A percentile compares a stretch with the other conserved stretches of the same genome.
These are phyloP conservation scores for Gallinago paraguaiae DNA, from an alignment of 2,113 vertebrate genomes.

Conservation along the genomic window DNA sequence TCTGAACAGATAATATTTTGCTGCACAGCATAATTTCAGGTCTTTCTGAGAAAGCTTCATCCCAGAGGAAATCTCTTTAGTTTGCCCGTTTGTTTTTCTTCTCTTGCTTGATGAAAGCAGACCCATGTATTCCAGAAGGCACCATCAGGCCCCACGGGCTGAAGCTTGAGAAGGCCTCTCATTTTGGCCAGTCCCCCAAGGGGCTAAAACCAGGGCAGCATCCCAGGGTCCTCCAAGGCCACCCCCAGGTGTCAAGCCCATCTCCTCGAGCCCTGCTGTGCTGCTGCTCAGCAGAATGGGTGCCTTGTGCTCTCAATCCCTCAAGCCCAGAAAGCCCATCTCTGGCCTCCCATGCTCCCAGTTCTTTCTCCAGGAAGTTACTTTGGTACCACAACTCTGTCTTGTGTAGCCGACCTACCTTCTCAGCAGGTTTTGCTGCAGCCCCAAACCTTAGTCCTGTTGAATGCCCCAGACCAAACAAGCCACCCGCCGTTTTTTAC, in stretches of 20 bases:
- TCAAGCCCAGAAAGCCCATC: background rate
- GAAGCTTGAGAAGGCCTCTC: background rate
- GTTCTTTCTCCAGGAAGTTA: background rate
- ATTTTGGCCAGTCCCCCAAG: background rate
- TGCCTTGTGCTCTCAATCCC: background rate
- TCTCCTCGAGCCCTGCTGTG: background rate
- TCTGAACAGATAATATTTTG: background rate
- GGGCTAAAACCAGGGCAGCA: background rate
- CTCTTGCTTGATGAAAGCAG: background rate
- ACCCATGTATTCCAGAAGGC: background rate
- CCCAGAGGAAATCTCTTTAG: background rate
- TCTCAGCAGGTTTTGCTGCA: background rate
- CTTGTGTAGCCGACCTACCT: background rate
- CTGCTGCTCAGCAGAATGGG: background rate
- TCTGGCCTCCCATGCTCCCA: background rate
- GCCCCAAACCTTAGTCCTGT: background rate
- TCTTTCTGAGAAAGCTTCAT: background rate
- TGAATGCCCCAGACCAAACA: background rate
- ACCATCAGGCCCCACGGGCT: background rate
- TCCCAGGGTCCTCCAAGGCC: background rate
- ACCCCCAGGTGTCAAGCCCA: background rate
- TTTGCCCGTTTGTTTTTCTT: background rate
- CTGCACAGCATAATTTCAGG: background rate
- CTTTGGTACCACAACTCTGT: background rate
- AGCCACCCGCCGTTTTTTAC: background rate